Percentiles rank a stretch among this genome's conserved stretches.
Conservation (phyloP, 2,113 vertebrate species). For the Mesocricetus auratus region DNA sequence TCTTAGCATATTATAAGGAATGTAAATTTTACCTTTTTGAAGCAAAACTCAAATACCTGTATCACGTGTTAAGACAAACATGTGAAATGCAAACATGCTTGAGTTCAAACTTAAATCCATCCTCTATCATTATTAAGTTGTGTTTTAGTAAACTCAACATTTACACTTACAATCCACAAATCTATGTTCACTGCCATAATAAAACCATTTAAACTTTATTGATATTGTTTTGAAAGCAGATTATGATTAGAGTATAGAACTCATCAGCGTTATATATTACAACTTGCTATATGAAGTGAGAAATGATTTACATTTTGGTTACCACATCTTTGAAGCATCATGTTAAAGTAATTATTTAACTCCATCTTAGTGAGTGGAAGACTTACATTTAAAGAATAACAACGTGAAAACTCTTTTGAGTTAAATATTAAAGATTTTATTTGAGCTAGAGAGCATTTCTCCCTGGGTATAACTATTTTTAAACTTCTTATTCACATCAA, state of each 20-base stretch:
- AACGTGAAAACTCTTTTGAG: background rate
- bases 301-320: background rate
- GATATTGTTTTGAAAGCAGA: background rate
- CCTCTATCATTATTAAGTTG: background rate
- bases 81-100: background rate
- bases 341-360: background rate
- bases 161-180: background rate
- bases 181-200: background rate
- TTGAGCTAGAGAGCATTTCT: background rate
- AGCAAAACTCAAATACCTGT: background rate
- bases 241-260: background rate
- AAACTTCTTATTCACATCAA: background rate
- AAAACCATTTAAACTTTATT: background rate
- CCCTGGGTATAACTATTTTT: background rate
- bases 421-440: background rate
- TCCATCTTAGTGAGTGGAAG: rapidly evolving
- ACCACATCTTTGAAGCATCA: background rate
- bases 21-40: background rate
- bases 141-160: background rate
- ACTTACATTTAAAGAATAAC: background rate
- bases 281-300: background rate
- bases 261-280: background rate
- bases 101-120: background rate
- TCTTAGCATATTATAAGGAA: background rate
- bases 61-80: too few species aligned